A percentile compares a stretch with the other conserved stretches of the same genome.
Conservation (phyloP, 1,140 invertebrate species). For the honey bee (Apis mellifera) region Amel_HAv3.1 CM009944.2:6661501-6662000, state of each 20-base stretch:
- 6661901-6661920: not conserved
- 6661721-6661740: constrained; percentile 59
- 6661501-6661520: constrained; percentile 86
- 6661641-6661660: not conserved
- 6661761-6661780: constrained; percentile 32
- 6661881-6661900: not conserved
- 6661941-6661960: too few species aligned
- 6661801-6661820: constrained; percentile 25
- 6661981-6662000: not conserved
- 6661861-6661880: not conserved
- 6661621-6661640: not conserved
- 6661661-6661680: not conserved
- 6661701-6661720: constrained; percentile 44
- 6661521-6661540: constrained; percentile 3
- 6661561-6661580: not conserved
- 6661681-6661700: not conserved
- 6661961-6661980: not conserved
- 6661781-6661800: constrained; percentile 19
- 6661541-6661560: constrained; percentile 16
- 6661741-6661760: constrained; percentile 22
- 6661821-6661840: not conserved
- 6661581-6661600: not conserved
- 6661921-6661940: too few species aligned
- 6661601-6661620: not conserved
- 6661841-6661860: not conserved